These are phyloP conservation scores for Brachylomia viminalis DNA, from an alignment of 2,888 invertebrate genomes.

Conservation along the genomic window DNA sequence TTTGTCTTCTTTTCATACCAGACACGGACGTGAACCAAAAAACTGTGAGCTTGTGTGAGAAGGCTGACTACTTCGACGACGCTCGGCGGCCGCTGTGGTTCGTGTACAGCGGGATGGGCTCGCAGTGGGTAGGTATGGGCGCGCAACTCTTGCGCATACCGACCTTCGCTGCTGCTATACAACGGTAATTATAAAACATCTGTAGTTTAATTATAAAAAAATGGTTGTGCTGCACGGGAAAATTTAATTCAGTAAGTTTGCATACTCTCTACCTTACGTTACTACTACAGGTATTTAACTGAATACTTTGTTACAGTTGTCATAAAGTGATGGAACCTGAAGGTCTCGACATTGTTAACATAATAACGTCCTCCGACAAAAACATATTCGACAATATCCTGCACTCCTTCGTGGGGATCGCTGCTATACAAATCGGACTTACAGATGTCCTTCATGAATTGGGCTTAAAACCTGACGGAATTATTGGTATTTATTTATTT, in stretches of 20 bases:
- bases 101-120: conserved; percentile 94
- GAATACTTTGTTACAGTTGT: conserved; percentile 78
- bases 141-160: conserved; percentile 91
- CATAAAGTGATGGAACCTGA: conserved; percentile 89
- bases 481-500: too few relatives aligned
- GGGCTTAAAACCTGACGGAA: conserved; percentile 93
- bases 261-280: background rate
- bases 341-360: conserved; percentile 92
- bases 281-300: background rate
- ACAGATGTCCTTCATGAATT: conserved; percentile 82
- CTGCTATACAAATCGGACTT: conserved; percentile 91
- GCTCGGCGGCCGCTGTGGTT: conserved; percentile 91
- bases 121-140: conserved; percentile 93
- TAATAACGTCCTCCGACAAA: conserved; percentile 92
- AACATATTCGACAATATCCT: conserved; percentile 90
- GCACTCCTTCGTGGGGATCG: conserved; percentile 70
- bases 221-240: too few relatives aligned
- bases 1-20: conserved; percentile 61
- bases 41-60: conserved; percentile 71
- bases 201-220: background rate
- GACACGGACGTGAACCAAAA: conserved; percentile 70
- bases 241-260: background rate
- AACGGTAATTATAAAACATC: conserved; percentile 71
- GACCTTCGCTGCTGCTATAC: conserved; percentile 90
- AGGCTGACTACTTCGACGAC: conserved; percentile 74